Evolutionary conservation across 2,113 vertebrate species (phyloP).

Genomic region (Calidris pugnax): DNA sequence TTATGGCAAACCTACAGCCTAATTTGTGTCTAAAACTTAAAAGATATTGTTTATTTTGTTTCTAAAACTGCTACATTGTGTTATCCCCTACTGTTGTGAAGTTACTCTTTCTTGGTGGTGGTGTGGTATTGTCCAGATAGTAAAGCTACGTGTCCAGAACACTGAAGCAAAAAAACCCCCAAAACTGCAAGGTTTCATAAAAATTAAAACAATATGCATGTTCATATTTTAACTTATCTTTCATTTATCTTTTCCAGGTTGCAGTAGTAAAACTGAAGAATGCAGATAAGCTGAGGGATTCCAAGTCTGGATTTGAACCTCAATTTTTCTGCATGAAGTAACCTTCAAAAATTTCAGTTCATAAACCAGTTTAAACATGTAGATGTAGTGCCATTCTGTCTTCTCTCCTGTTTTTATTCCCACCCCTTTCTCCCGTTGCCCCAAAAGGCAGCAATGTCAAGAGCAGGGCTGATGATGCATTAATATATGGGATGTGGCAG

Average conservation of each 20-base stretch:
- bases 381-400: neutral
- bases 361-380: neutral
- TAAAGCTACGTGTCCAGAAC: neutral
- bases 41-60: neutral
- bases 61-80: neutral
- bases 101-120: neutral
- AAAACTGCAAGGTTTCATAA: neutral
- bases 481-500: neutral
- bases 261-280: conserved; percentile 97
- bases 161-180: neutral
- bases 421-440: fast-evolving
- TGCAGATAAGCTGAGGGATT: conserved; percentile 82
- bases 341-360: neutral
- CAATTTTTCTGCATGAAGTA: neutral
- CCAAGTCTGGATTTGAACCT: neutral
- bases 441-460: neutral
- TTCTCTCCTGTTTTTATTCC: neutral
- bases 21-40: neutral
- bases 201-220: neutral
- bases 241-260: conserved; percentile 81
- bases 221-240: neutral
- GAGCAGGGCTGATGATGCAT: neutral
- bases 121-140: neutral
- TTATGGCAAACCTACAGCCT: neutral
- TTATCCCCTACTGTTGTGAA: neutral